Evolutionary conservation across 1,140 invertebrate genomes (phyloP).

Genomic region (Megalonaias nervosa): DNA sequence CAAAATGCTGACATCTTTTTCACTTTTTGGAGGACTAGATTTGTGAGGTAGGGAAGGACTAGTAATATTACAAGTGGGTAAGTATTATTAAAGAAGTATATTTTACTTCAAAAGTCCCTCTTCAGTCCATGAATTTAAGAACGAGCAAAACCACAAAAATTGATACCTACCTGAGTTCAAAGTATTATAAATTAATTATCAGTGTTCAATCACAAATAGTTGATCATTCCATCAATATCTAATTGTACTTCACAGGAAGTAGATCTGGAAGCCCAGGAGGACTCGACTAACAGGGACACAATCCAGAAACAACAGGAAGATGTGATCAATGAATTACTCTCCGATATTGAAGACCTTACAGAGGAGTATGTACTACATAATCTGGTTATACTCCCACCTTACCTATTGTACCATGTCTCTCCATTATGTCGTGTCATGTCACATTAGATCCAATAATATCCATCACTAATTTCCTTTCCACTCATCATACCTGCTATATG

Average conservation of each 20-base stretch:
- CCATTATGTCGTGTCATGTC: neutral
- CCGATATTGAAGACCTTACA: slow-evolving; percentile 55
- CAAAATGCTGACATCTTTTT: no score
- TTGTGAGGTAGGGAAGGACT: no score
- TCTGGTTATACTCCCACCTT: neutral
- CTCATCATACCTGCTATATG: no score
- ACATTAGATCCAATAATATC: neutral
- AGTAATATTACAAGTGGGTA: no score
- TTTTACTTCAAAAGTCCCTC: neutral
- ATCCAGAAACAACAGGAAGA: slow-evolving; percentile 52
- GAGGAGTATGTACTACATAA: slow-evolving; percentile 53
- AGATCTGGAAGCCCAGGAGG: slow-evolving; percentile 49
- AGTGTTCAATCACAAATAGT: neutral
- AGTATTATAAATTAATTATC: neutral
- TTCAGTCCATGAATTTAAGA: slow-evolving; percentile 13
- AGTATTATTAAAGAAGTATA: no score
- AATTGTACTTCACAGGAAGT: slow-evolving; percentile 35
- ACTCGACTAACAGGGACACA: slow-evolving; percentile 37
- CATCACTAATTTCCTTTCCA: no score
- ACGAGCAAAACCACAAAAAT: neutral
- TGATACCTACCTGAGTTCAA: neutral
- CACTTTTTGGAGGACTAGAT: no score
- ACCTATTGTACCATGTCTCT: neutral
- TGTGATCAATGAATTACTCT: slow-evolving; percentile 53
- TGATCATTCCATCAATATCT: neutral